A percentile compares a stretch with the other conserved stretches of the same genome.
Evolutionary conservation across 2,113 vertebrate species (phyloP).

Genomic region (Gymnorhina tibicen): DNA sequence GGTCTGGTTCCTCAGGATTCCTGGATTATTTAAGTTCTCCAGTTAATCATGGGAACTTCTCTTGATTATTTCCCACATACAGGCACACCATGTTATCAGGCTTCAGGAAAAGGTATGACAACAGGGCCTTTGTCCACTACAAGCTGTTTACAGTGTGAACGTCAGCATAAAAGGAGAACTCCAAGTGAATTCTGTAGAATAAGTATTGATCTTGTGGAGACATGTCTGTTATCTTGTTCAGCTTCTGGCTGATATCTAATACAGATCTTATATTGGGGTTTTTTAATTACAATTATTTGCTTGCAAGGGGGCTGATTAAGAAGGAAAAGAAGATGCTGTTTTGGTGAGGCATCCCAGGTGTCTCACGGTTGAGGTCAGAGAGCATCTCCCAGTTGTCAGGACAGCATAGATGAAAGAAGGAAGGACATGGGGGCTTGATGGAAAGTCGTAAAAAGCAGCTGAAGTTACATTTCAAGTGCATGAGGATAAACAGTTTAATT

Average conservation of each 20-base stretch:
- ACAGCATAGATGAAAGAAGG: neutral
- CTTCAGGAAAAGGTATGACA: neutral
- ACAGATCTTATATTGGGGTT: fast-evolving
- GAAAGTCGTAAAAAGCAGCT: neutral
- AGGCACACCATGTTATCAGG: neutral
- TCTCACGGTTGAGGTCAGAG: neutral
- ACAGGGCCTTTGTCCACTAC: neutral
- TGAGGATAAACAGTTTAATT: neutral
- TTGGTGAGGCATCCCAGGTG: neutral
- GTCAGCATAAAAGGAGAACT: neutral
- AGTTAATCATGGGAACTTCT: neutral
- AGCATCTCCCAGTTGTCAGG: neutral
- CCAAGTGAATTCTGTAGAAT: neutral
- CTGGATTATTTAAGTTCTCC: neutral
- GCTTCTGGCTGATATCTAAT: neutral
- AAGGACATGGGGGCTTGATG: neutral
- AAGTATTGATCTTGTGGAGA: neutral
- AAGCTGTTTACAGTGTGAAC: neutral
- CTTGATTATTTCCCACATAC: neutral
- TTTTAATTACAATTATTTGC: neutral
- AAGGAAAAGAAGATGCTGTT: neutral
- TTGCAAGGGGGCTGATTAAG: neutral
- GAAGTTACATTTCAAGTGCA: neutral
- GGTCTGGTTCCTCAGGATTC: neutral
- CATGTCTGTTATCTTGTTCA: neutral